These are phyloP conservation scores for Limanda limanda DNA, from an alignment of 2,113 vertebrate genomes.

Conservation along the genomic window DNA sequence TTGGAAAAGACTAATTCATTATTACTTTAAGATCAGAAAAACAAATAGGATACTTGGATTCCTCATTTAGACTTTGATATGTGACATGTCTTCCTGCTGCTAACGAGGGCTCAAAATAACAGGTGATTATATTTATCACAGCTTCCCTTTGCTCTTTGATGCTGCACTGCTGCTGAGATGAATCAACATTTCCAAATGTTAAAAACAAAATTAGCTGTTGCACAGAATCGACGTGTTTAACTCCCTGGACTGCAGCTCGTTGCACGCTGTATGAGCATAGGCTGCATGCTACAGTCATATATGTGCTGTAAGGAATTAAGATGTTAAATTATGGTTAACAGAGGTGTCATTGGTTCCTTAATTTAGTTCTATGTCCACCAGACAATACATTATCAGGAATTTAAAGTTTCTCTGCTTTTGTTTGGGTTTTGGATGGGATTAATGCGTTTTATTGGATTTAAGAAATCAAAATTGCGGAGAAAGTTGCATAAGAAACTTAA, in stretches of 20 bases:
- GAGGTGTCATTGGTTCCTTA: neutral
- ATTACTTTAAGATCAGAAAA: no score
- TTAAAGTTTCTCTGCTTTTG: neutral
- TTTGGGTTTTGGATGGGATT: neutral
- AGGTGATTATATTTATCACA: no score
- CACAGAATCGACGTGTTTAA: neutral
- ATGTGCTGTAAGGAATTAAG: neutral
- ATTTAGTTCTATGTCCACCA: neutral
- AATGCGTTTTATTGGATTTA: neutral
- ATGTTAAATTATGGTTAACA: slow-evolving; percentile 3
- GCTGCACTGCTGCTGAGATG: neutral
- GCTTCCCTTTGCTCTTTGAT: no score
- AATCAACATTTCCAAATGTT: slow-evolving; percentile 7
- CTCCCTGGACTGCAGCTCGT: slow-evolving; percentile 1
- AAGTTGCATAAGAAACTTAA: neutral
- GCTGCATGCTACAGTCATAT: neutral
- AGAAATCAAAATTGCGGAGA: neutral
- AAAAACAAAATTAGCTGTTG: neutral
- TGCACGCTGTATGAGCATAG: neutral
- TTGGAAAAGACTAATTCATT: neutral
- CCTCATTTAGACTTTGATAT: no score
- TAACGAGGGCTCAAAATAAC: no score
- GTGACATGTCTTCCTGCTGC: no score
- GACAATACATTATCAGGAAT: neutral
- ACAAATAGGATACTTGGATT: no score